Base-by-base conservation (phyloP, 2,888 invertebrate species). In the Ophion ellenae region DNA sequence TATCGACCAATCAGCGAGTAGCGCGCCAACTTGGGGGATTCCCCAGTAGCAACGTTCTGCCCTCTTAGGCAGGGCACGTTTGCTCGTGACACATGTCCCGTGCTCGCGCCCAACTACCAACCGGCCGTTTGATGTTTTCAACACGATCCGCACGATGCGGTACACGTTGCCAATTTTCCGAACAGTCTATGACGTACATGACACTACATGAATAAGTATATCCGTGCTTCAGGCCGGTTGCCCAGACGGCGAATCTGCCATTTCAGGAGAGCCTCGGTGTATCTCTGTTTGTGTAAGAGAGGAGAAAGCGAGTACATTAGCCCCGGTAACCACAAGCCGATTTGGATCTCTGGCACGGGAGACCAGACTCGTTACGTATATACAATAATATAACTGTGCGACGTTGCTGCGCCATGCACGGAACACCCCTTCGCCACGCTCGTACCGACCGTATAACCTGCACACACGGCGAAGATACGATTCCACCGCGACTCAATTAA, bases 321-420 rank as follows among this genome's bases (percentile, higher is more conserved):
- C 74, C 28, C 67, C 78, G 74, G 78, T 82, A 75, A 85, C 78
- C 81, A 28, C 81, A 74, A 75, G 70, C 78, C 78, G 85, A 85
- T 82, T 82, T 71, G 74, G 78, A 85, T 85, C 85, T 85, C 78
- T 75, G 85, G 81, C 81, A 69, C 69, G 69, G 63, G 70, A 79
- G 53, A 81, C 73, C 61, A 59, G 53, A 67, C 73, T 61, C 47
- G 78, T 85, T 81, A 78, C 61, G 10, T 74, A 69, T 53, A 53
- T 59, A 81, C 66, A 74, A 57, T 76, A 76, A 66, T 61, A 81
- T 59, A 20, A 61, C 40, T 20, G 66, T 28, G 40, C 11, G 20
- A 45, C 59, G 36, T 69, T 45, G 36, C 57, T 74, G 74, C 28
- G 36, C 69, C 47, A 24, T 59, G 24, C 40, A 71, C 73, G 67